phyloP scores from a whole-genome alignment of 2,797 vertebrate species.

The Acanthis flammea region DNA sequence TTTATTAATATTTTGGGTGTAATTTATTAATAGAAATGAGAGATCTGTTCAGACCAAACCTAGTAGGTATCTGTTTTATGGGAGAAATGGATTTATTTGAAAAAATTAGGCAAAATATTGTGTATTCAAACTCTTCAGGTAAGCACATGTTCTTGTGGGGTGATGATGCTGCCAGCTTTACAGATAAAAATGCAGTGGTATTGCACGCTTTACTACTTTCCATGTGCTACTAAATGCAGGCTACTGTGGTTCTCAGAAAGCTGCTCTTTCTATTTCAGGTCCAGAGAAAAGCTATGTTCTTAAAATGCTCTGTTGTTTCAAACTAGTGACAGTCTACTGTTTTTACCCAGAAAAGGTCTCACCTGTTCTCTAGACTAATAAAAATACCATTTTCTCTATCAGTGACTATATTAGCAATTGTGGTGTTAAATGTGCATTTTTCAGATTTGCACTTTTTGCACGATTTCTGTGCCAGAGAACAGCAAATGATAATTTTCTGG shows the following conservation, averaged over 20 bases:
- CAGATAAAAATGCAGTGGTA: neutral
- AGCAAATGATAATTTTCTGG: neutral
- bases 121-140: neutral
- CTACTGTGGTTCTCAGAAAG: neutral
- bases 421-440: neutral
- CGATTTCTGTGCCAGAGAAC: neutral
- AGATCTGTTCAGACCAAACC: neutral
- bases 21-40: neutral
- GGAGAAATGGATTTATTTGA: neutral
- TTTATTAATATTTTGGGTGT: neutral
- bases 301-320: neutral
- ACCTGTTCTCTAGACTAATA: neutral
- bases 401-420: neutral
- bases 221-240: neutral
- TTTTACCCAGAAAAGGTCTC: neutral
- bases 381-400: neutral
- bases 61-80: neutral
- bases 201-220: neutral
- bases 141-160: neutral
- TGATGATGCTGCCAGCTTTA: neutral
- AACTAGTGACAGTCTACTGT: neutral
- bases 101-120: neutral
- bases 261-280: neutral
- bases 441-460: neutral
- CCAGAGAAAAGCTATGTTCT: neutral